A percentile compares a stretch with the other conserved stretches of the same genome.
Conservation (phyloP, 35 echinoderm and acorn worm species). For the Ptychodera flava region DNA sequence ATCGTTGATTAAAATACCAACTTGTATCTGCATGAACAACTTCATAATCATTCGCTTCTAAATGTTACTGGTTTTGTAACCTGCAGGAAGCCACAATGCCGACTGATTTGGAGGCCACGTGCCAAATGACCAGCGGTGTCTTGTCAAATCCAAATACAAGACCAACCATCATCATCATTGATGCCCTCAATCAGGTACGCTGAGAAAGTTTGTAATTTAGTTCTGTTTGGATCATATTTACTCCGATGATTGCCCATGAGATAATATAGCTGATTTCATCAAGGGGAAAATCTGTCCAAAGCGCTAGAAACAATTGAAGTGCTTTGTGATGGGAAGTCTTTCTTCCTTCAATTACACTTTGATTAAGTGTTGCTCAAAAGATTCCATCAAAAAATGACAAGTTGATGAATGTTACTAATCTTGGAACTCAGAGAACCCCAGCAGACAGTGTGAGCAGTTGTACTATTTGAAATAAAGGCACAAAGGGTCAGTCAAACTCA, state of each 20-base stretch:
- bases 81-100: slow-evolving; percentile 71
- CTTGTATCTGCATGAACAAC: too few relatives aligned
- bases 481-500: too few relatives aligned
- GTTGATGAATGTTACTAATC: too few relatives aligned
- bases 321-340: background rate
- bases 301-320: background rate
- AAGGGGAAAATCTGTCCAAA: background rate
- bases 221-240: background rate
- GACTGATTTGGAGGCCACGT: slow-evolving; percentile 62
- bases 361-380: background rate
- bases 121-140: slow-evolving; percentile 43
- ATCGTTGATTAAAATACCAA: too few relatives aligned
- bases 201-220: background rate
- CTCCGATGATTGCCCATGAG: background rate
- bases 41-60: too few relatives aligned
- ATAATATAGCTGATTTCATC: background rate
- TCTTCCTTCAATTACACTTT: background rate
- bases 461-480: too few relatives aligned
- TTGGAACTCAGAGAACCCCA: too few relatives aligned
- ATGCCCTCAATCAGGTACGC: slow-evolving; percentile 76
- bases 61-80: too few relatives aligned
- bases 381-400: too few relatives aligned
- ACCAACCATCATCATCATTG: slow-evolving; percentile 70
- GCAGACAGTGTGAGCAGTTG: too few relatives aligned
- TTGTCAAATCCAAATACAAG: slow-evolving; percentile 59